Evolutionary conservation across 2,888 invertebrate genomes (phyloP).

Genomic region (Drosophila cognata): DNA sequence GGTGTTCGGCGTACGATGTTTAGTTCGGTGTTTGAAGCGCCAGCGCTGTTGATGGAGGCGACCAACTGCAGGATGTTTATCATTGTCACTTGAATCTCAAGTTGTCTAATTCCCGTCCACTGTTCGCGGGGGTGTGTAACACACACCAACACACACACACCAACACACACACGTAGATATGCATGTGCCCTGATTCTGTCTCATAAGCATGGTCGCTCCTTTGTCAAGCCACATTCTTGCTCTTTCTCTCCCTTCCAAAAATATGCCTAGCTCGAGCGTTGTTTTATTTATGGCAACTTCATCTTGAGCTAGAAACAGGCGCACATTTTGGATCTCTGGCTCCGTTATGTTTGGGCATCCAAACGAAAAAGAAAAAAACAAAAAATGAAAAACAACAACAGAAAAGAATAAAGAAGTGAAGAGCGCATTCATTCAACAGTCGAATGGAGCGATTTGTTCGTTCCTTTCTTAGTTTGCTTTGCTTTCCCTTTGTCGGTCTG

Average conservation of each 20-base stretch:
- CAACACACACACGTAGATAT: slow-evolving; percentile 7
- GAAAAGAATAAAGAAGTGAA: slow-evolving; percentile 1
- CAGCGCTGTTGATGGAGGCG: slow-evolving; percentile 54
- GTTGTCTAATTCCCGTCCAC: slow-evolving; percentile 54
- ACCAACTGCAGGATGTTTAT: slow-evolving; percentile 79
- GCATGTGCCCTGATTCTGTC: slow-evolving; percentile 35
- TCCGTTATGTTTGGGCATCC: slow-evolving; percentile 45
- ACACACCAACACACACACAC: slow-evolving; percentile 11
- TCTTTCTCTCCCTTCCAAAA: neutral
- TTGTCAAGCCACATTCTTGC: slow-evolving; percentile 21
- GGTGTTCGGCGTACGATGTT: slow-evolving; percentile 1
- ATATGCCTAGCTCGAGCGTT: slow-evolving; percentile 33
- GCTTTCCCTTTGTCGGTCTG: slow-evolving; percentile 14
- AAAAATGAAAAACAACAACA: neutral
- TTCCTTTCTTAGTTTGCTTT: slow-evolving; percentile 1
- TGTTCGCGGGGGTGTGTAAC: slow-evolving; percentile 55
- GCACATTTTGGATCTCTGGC: slow-evolving; percentile 43
- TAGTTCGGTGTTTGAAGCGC: slow-evolving; percentile 38
- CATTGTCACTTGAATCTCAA: slow-evolving; percentile 76
- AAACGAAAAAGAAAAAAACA: neutral
- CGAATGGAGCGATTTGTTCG: slow-evolving; percentile 20
- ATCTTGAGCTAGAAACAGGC: slow-evolving; percentile 28
- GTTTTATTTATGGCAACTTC: slow-evolving; percentile 65
- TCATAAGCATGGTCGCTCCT: slow-evolving; percentile 33
- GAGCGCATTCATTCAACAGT: slow-evolving; percentile 45